Evolutionary conservation across 2,113 vertebrate genomes (phyloP).

Genomic region (Entomyzon cyanotis): DNA sequence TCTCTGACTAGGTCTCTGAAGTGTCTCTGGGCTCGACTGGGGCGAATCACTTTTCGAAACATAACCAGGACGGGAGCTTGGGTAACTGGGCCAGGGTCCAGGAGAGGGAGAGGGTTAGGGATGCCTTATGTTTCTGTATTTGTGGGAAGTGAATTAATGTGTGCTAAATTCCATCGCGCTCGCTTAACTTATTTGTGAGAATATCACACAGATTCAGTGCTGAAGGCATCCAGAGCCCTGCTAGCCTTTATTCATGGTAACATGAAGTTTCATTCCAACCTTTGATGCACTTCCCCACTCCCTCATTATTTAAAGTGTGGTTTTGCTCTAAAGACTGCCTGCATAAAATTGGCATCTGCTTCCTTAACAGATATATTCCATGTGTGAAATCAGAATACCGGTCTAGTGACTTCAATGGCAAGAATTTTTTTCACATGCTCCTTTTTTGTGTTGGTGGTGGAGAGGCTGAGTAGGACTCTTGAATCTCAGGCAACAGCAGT

Average conservation of each 20-base stretch:
- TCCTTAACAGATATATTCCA: slow-evolving; percentile 46
- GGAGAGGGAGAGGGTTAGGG: neutral
- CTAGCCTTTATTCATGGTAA: slow-evolving; percentile 13
- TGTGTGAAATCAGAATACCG: slow-evolving; percentile 7
- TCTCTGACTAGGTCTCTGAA: too few relatives aligned
- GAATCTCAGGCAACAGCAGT: neutral
- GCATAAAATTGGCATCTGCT: slow-evolving; percentile 43
- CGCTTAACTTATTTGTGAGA: neutral
- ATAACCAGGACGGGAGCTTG: accelerated
- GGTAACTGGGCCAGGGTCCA: neutral
- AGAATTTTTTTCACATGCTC: neutral
- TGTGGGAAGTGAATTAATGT: neutral
- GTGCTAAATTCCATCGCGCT: neutral
- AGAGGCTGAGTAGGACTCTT: neutral
- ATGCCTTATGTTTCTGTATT: neutral
- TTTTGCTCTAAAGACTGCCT: slow-evolving; percentile 34
- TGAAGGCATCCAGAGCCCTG: slow-evolving; percentile 32
- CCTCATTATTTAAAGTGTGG: slow-evolving; percentile 51
- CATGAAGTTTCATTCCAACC: neutral
- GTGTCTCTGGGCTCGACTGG: too few relatives aligned
- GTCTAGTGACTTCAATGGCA: neutral
- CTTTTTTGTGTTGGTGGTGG: neutral
- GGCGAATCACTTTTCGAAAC: too few relatives aligned
- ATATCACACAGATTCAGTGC: neutral
- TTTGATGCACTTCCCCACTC: slow-evolving; percentile 20